Evolutionary conservation across 2,797 vertebrate genomes (phyloP), one percentile per base, ranked within the genome.

Genomic region (Acanthiza pusilla): DNA sequence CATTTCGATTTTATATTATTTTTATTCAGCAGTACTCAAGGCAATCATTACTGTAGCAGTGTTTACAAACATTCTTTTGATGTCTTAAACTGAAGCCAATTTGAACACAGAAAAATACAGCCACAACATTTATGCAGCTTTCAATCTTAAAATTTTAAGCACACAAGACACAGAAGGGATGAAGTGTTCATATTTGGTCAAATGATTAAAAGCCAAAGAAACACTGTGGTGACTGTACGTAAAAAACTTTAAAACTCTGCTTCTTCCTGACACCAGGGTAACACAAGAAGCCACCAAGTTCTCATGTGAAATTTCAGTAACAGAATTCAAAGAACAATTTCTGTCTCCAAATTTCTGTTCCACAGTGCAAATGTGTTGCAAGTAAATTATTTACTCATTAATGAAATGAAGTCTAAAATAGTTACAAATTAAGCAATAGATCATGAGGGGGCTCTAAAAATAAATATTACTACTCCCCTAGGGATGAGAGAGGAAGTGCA

Each of bases 211-310:
- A 66, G 6, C 4, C 27, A 34, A 85, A 76, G 18, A 70, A 57
- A 76, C 4, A 73, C 25, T 1, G 0, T 26, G 9, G 15, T 1
- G 3, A 72, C 11, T 12, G 18, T 4, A 43, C 0, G 0, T 16
- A 25, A 42, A 5, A 85, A 21, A 4, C 11, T 42, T 20, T 13
- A 47, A 32, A 78, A 83, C 8, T 34, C 7, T 68, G 5, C 25
- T 65, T 68, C 38, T 63, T 66, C 42, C 40, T 66, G 38, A 83
- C 47, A 58, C 4, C 16, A 68, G 5, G 9, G 13, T 42, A 68
- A 65, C 26, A 53, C 8, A 57, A 54, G 34, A 75, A 84, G 25
- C 4, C 27, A 88, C 8, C 16, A 67, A 75, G 54, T 53, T 91
- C 16, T 68, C 47, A 63, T 2, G 30, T 0, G 1, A 88, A 70